Evolutionary conservation across 2,888 invertebrate genomes (phyloP).

Genomic region (Muschampia plurimacula): DNA sequence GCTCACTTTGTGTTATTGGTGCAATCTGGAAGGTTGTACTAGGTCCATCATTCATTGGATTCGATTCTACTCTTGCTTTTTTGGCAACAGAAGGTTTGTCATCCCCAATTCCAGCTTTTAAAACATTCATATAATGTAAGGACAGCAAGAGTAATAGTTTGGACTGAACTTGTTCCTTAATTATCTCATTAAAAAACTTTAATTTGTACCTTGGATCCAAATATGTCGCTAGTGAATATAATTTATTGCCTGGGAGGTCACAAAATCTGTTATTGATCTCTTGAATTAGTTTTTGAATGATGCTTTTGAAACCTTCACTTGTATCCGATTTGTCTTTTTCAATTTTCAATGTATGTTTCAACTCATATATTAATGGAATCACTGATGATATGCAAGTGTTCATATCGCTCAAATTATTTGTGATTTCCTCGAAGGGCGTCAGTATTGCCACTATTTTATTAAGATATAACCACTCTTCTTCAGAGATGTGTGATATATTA

Average conservation of each 20-base stretch:
- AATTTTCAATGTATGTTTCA: slow-evolving; percentile 38
- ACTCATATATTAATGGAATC: slow-evolving; percentile 42
- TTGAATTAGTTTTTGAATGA: slow-evolving; percentile 39
- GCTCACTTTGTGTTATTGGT: neutral
- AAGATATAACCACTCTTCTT: slow-evolving; percentile 46
- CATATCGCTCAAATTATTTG: slow-evolving; percentile 44
- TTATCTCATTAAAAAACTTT: neutral
- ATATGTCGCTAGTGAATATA: slow-evolving; percentile 39
- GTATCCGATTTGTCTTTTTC: slow-evolving; percentile 39
- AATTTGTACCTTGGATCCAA: slow-evolving; percentile 13
- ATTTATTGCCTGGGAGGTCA: slow-evolving; percentile 28
- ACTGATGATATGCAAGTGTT: slow-evolving; percentile 47
- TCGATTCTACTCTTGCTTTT: neutral
- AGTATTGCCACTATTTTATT: slow-evolving; percentile 43
- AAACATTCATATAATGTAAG: neutral
- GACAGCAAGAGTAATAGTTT: neutral
- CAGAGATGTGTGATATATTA: slow-evolving; percentile 42
- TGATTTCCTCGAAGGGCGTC: slow-evolving; percentile 47
- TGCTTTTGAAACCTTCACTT: slow-evolving; percentile 29
- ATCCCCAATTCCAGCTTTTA: neutral
- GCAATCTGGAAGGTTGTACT: neutral
- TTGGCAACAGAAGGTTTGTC: neutral
- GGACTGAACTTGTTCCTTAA: neutral
- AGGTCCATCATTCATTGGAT: neutral
- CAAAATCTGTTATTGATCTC: slow-evolving; percentile 36